Base-by-base conservation (phyloP, 2,797 vertebrate genomes). In the Acanthurus lineatus region DNA sequence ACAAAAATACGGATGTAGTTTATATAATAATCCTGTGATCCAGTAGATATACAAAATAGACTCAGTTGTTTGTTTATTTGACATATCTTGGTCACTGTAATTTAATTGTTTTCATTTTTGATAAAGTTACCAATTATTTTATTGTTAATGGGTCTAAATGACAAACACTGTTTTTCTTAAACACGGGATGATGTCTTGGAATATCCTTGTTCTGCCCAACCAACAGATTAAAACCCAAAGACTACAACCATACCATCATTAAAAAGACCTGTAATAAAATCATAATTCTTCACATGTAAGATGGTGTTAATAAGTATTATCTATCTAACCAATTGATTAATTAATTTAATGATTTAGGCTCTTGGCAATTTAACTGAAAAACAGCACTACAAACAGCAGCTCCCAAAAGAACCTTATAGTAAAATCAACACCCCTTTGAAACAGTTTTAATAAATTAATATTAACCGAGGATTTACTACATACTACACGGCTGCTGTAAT, bases 1-100 rank as follows among this genome's bases (percentile, higher is more conserved):
- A 68, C 76, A 73, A 77, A 86, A 81, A 73, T 63, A 84, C 58
- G 38, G 15, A 74, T 32, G 28, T 32, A 32, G 3, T 32, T 32
- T 32, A 32, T 32, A 32, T 32, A 32, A 32, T 32, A 32, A 32
- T 32, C 28, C 28, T 32, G 28, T 32, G 28, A 32, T 32, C 28
- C 28, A 32, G 28, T 32, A 32, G 28, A 32, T 4, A 32, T 32
- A 32, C 28, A 32, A 32, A 3, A 32, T 4, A 32, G 28, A 32
- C 28, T 32, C 5, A 5, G 28, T 32, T 32, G 28, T 4, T 32
- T 3, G 40, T 45, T 45, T 4, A 45, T 45, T 45, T 10, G 44
- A 15, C 15, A 10, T 45, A 45, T 45, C 1, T 45, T 45, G 44
- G 3, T 6, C 44, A 45, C 44, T 45, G 9, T 45, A 45, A 15